These are phyloP conservation scores for Patella pellucida DNA, from an alignment of 2,888 invertebrate genomes.

Conservation along the genomic window DNA sequence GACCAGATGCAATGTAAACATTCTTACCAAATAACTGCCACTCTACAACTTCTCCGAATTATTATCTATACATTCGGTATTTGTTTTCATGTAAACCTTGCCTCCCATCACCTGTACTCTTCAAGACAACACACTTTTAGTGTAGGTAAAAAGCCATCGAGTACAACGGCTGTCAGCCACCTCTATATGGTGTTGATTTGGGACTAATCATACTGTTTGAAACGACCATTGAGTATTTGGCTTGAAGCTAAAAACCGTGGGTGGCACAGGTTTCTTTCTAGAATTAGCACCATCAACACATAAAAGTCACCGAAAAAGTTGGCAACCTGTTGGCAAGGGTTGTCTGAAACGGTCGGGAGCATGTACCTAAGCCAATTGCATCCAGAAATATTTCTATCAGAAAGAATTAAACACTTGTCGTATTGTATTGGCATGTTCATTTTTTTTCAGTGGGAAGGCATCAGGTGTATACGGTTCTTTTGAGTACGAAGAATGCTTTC, in stretches of 20 bases:
- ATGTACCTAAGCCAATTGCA: no score
- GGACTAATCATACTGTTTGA: neutral
- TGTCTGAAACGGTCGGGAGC: no score
- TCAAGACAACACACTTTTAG: neutral
- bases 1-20: slow-evolving; percentile 8
- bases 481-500: no score
- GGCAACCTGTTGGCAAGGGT: no score
- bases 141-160: neutral
- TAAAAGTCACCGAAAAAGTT: no score
- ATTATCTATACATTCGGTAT: slow-evolving; percentile 6
- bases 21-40: slow-evolving; percentile 5
- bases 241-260: neutral
- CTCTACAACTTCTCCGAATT: slow-evolving; percentile 10
- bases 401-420: no score
- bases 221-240: slow-evolving; percentile 9
- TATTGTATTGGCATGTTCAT: no score
- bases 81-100: neutral
- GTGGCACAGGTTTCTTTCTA: no score
- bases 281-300: no score
- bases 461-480: no score
- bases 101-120: slow-evolving; percentile 7
- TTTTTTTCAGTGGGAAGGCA: no score
- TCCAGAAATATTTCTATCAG: no score
- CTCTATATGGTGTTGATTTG: neutral
- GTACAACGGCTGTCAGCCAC: neutral